Evolutionary conservation across 2,113 vertebrate genomes (phyloP).

Genomic region (Struthio camelus): DNA sequence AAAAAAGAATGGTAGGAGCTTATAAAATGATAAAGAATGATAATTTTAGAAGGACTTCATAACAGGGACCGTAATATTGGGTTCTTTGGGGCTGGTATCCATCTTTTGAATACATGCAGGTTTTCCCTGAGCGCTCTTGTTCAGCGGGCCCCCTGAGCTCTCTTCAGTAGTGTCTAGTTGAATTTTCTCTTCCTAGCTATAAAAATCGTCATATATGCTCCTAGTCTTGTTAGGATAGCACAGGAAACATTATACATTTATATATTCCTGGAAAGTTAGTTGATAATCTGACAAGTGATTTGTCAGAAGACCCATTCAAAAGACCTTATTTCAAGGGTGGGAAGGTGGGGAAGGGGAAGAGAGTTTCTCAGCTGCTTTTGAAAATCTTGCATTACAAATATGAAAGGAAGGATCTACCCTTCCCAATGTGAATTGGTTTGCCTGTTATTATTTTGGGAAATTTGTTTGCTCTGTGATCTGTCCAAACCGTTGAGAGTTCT

Average conservation of each 20-base stretch:
- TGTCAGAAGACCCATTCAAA: background rate
- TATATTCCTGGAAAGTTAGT: background rate
- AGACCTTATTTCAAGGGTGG: background rate
- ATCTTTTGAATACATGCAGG: background rate
- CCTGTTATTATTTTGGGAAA: background rate
- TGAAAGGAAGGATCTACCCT: background rate
- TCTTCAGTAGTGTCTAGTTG: background rate
- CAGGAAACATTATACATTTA: background rate
- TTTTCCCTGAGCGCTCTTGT: background rate
- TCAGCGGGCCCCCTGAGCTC: background rate
- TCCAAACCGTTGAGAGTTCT: background rate
- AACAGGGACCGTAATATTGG: background rate
- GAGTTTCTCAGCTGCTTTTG: background rate
- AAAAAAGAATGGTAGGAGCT: background rate
- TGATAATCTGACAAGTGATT: background rate
- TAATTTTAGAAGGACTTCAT: background rate
- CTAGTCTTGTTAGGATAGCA: background rate
- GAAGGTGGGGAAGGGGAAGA: background rate
- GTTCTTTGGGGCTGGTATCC: background rate
- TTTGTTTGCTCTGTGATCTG: background rate
- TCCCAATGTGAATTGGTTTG: background rate
- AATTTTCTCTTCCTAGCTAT: background rate
- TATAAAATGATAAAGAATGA: background rate
- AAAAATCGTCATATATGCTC: background rate
- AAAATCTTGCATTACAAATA: background rate